phyloP scores from a whole-genome alignment of 2,888 invertebrate species.

The Drosophila prolongata region DNA sequence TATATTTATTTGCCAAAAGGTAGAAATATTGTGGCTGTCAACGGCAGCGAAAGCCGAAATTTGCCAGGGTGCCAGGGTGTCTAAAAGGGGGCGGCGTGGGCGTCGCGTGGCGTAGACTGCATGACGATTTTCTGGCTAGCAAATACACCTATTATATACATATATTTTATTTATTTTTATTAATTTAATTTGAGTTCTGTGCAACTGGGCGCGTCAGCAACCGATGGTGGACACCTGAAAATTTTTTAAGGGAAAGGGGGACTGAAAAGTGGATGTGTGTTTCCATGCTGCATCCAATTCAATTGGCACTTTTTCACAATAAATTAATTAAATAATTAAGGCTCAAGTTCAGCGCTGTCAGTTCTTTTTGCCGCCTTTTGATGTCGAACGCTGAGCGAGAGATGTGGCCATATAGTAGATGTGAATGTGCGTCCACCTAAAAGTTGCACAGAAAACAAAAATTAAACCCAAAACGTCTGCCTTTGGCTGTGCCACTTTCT shows the following conservation, averaged over 20 bases:
- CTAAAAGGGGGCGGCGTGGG: conserved; percentile 54
- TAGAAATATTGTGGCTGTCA: conserved; percentile 72
- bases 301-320: conserved; percentile 70
- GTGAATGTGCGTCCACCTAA: conserved; percentile 22
- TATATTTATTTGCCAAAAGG: conserved; percentile 39
- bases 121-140: conserved; percentile 57
- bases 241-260: conserved; percentile 38
- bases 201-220: conserved; percentile 72
- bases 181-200: conserved; percentile 66
- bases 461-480: conserved; percentile 1
- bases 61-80: conserved; percentile 28
- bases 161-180: conserved; percentile 30
- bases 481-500: conserved; percentile 57
- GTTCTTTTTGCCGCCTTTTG: conserved; percentile 55
- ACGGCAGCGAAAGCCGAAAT: conserved; percentile 63
- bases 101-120: conserved; percentile 79
- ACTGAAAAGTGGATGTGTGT: conserved; percentile 17
- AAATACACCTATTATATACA: background rate
- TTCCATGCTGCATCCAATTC: conserved; percentile 52
- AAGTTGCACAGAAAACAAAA: conserved; percentile 37
- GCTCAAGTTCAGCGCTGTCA: conserved; percentile 68
- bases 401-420: conserved; percentile 9
- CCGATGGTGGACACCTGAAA: conserved; percentile 72
- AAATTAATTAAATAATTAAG: conserved; percentile 78
- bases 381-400: conserved; percentile 41